A percentile compares a stretch with the other conserved stretches of the same genome.
These are phyloP conservation scores for Plumapathes pennacea DNA, from an alignment of 92 coral and sea anemone genomes.

Conservation along the genomic window DNA sequence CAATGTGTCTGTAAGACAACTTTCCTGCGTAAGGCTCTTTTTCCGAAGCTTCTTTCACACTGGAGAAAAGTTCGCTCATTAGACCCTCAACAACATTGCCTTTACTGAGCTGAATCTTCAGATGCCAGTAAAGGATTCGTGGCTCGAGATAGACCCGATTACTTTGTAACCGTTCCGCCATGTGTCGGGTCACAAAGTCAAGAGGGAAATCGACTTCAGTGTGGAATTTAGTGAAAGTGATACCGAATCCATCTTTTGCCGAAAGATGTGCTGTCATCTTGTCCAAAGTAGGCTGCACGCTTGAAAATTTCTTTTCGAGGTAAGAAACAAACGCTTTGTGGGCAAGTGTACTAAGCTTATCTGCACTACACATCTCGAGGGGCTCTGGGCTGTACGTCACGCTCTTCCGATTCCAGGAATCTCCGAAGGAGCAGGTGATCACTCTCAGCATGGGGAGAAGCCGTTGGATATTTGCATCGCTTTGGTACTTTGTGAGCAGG, in stretches of 20 bases:
- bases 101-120: constrained; percentile 18
- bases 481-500: constrained; percentile 21
- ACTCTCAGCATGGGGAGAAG: constrained; percentile 14
- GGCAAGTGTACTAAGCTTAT: constrained; percentile 21
- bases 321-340: constrained; percentile 23
- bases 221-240: constrained; percentile 32
- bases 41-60: constrained; percentile 8
- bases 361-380: constrained; percentile 1
- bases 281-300: not conserved
- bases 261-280: not conserved
- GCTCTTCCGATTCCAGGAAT: not conserved
- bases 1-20: constrained; percentile 30
- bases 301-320: constrained; percentile 1
- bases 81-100: not conserved
- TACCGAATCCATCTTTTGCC: constrained; percentile 21
- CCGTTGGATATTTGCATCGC: constrained; percentile 25
- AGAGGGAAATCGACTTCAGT: constrained; percentile 22
- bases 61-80: not conserved
- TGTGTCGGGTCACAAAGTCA: constrained; percentile 4
- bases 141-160: constrained; percentile 32
- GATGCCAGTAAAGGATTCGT: constrained; percentile 8
- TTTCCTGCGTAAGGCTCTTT: constrained; percentile 36
- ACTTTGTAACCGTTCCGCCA: constrained; percentile 10
- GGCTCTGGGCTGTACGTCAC: not conserved
- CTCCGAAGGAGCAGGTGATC: not conserved